Percentiles rank a stretch among this genome's conserved stretches.
Evolutionary conservation across 2,888 invertebrate genomes (phyloP).

Genomic region (Oscheius onirici): DNA sequence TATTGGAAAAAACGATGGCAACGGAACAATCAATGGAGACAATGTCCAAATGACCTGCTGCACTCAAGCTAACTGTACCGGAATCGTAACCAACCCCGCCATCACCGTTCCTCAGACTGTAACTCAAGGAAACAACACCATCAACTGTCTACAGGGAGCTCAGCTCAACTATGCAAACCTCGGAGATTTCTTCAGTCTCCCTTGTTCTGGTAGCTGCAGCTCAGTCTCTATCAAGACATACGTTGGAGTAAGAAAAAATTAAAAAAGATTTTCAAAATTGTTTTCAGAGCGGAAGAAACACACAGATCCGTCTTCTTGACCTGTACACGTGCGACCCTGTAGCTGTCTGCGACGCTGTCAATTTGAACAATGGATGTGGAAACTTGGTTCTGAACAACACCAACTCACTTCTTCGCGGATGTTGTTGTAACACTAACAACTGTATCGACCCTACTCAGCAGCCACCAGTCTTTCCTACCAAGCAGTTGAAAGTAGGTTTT

Average conservation of each 20-base stretch:
- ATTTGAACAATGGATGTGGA: conserved; percentile 45
- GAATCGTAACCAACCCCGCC: conserved; percentile 21
- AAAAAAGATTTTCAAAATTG: background rate
- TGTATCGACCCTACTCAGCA: conserved; percentile 50
- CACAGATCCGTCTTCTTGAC: conserved; percentile 31
- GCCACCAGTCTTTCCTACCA: conserved; percentile 46
- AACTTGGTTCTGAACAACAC: conserved; percentile 36
- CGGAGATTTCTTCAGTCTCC: conserved; percentile 9
- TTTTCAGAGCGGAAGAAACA: background rate
- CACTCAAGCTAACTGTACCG: conserved; percentile 30
- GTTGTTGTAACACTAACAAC: conserved; percentile 48
- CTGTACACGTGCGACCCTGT: conserved; percentile 53
- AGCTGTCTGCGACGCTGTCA: conserved; percentile 42
- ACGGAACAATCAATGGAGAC: conserved; percentile 29
- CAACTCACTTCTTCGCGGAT: conserved; percentile 40
- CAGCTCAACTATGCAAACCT: conserved; percentile 33
- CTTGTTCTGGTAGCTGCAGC: conserved; percentile 49
- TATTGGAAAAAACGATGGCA: conserved; percentile 24
- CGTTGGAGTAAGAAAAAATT: conserved; percentile 25
- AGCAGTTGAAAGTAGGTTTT: conserved; percentile 41
- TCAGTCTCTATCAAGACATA: conserved; percentile 43
- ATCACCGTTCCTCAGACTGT: conserved; percentile 35
- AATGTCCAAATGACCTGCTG: conserved; percentile 44
- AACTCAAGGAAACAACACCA: conserved; percentile 42
- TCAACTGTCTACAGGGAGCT: conserved; percentile 47